Conservation (phyloP, 2,113 vertebrate genomes). For the Mesocricetus auratus region DNA sequence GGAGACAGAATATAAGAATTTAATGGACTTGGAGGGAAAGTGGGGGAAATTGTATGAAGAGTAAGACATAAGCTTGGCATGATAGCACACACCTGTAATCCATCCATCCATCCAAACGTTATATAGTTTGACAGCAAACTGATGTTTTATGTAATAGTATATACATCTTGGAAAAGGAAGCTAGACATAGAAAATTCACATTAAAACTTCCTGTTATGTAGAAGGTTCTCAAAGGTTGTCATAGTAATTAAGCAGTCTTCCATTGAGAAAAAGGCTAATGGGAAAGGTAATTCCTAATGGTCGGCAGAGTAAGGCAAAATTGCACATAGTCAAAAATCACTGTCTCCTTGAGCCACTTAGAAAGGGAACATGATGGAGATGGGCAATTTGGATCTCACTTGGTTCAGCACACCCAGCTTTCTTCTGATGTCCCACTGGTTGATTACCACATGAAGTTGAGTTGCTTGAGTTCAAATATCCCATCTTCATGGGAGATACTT, state of each 20-base stretch:
- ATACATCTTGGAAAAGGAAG: constrained; percentile 13
- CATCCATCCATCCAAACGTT: not conserved
- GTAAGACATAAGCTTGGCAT: not conserved
- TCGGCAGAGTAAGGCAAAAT: not conserved
- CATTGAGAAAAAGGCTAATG: not conserved
- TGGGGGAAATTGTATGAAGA: not conserved
- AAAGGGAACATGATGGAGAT: not conserved
- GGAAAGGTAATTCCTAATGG: not conserved
- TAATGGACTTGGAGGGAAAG: constrained; percentile 52
- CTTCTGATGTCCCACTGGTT: not conserved
- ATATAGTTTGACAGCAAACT: not conserved
- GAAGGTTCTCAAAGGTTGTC: not conserved
- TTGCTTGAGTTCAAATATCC: not conserved
- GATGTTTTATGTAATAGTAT: not conserved
- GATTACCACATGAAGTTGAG: not conserved
- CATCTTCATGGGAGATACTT: not conserved
- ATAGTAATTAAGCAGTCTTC: not conserved
- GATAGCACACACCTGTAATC: not conserved
- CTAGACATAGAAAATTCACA: constrained; percentile 9
- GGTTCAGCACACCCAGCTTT: constrained; percentile 9
- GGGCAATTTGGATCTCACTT: not conserved
- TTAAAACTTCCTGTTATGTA: not conserved
- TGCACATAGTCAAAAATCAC: not conserved
- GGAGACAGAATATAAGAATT: constrained; percentile 23
- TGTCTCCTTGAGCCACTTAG: not conserved